Conservation (phyloP, 2,113 vertebrate species). For the Mixornis gularis region DNA sequence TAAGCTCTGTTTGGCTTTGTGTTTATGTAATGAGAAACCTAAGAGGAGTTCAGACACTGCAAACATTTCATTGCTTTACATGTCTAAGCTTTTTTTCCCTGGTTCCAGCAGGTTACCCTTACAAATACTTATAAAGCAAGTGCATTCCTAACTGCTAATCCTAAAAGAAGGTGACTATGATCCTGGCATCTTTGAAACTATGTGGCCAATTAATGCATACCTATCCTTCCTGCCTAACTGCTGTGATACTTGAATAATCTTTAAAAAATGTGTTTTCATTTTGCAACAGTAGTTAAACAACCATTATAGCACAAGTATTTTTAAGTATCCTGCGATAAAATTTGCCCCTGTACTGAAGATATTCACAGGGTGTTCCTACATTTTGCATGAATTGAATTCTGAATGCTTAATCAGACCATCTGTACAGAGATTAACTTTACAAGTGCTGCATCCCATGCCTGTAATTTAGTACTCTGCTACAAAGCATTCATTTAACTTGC, state of each 20-base stretch:
- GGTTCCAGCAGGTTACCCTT: background rate
- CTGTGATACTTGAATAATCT: background rate
- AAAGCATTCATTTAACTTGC: constrained; percentile 66
- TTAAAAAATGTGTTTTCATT: background rate
- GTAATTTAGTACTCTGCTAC: background rate
- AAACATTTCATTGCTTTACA: background rate
- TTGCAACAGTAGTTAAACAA: background rate
- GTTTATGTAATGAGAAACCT: background rate
- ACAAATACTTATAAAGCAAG: background rate
- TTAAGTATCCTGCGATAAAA: background rate
- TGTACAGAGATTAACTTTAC: background rate
- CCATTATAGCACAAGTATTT: background rate
- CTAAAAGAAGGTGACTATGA: background rate
- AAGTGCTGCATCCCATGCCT: background rate
- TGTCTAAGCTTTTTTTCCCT: background rate
- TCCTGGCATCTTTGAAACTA: background rate
- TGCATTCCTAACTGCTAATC: background rate
- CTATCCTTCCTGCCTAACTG: background rate
- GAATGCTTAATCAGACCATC: constrained; percentile 6
- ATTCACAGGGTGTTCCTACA: background rate
- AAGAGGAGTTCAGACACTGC: background rate
- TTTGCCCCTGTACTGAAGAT: background rate
- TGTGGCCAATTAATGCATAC: background rate
- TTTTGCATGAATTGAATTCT: background rate
- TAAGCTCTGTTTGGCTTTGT: constrained; percentile 72